Conservation (phyloP, 2,797 vertebrate genomes). For the Hydrolagus colliei region DNA sequence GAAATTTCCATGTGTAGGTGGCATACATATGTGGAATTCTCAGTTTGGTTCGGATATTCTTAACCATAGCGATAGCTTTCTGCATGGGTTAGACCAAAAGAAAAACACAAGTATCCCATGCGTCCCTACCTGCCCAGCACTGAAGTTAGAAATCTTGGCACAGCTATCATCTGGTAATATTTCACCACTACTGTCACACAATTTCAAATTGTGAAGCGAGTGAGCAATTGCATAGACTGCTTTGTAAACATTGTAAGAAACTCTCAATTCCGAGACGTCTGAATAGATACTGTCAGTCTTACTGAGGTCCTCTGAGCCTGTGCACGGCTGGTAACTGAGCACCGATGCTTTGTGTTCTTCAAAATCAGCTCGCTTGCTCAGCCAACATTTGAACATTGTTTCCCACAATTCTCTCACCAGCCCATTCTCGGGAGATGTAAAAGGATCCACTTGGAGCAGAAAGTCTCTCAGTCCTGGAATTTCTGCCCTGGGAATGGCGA, state of each 20-base stretch:
- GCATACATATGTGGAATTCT: no score
- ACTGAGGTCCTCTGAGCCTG: slow-evolving; percentile 48
- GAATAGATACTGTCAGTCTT: slow-evolving; percentile 50
- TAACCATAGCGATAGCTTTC: no score
- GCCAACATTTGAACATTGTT: slow-evolving; percentile 42
- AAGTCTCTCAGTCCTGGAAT: slow-evolving; percentile 43
- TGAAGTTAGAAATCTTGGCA: no score
- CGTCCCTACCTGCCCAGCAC: no score
- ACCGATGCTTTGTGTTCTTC: no score
- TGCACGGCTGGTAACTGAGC: slow-evolving; percentile 40
- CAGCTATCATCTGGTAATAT: no score
- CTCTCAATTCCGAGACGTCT: slow-evolving; percentile 56
- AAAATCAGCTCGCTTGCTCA: slow-evolving; percentile 30
- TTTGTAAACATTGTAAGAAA: slow-evolving; percentile 63
- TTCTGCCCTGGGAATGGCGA: slow-evolving; percentile 44
- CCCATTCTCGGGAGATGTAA: slow-evolving; percentile 40
- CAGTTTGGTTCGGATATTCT: no score
- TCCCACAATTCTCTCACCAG: slow-evolving; percentile 47
- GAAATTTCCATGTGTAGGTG: no score
- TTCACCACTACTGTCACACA: no score
- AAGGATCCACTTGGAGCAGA: slow-evolving; percentile 41
- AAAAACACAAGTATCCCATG: slow-evolving; percentile 41
- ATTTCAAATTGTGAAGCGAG: slow-evolving; percentile 50
- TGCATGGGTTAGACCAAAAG: no score
- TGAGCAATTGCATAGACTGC: slow-evolving; percentile 63